Evolutionary conservation across 2,888 invertebrate species (phyloP).

Genomic region (Aporophyla lueneburgensis): DNA sequence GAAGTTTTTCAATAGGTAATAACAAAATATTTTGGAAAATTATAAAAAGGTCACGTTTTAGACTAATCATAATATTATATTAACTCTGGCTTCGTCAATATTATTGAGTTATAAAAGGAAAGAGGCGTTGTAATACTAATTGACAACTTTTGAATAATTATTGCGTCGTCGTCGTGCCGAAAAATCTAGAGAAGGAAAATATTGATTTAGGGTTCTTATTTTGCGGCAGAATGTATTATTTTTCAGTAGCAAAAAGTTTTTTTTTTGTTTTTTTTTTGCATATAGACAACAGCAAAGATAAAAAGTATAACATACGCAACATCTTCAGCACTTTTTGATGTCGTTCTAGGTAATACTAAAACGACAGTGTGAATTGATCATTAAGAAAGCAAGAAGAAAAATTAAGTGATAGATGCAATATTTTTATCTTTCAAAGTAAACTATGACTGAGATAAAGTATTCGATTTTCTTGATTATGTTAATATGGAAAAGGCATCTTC

Average conservation of each 20-base stretch:
- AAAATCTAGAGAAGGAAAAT: not conserved
- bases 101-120: not conserved
- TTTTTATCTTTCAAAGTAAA: too few relatives aligned
- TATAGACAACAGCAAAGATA: not conserved
- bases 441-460: too few relatives aligned
- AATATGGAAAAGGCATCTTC: too few relatives aligned
- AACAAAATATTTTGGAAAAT: not conserved
- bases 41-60: too few relatives aligned
- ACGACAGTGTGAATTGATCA: not conserved
- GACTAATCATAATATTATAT: not conserved
- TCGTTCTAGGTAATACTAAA: not conserved
- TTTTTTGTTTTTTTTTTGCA: not conserved
- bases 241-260: not conserved
- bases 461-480: too few relatives aligned
- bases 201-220: not conserved
- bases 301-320: not conserved
- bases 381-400: not conserved
- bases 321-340: not conserved
- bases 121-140: not conserved
- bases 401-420: not conserved
- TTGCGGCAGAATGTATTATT: not conserved
- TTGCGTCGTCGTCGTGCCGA: not conserved
- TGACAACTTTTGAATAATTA: not conserved
- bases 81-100: constrained; percentile 1
- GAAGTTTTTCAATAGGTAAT: not conserved